Percentiles rank a stretch among this genome's conserved stretches.
These are phyloP conservation scores for Ophthalmolycus amberensis DNA, from an alignment of 2,113 vertebrate genomes.

Conservation along the genomic window DNA sequence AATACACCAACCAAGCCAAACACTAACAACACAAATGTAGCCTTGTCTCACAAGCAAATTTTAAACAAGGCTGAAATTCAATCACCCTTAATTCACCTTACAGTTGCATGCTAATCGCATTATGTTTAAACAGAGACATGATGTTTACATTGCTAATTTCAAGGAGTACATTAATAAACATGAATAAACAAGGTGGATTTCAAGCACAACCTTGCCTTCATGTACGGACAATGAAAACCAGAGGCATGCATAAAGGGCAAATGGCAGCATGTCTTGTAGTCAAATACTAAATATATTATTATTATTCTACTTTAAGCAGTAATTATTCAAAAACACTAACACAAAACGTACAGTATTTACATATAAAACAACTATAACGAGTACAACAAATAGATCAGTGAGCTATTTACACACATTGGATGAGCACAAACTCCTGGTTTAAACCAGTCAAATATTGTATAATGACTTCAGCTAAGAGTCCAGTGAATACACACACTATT, in stretches of 20 bases:
- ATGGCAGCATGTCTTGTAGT: not conserved
- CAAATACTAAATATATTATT: not conserved
- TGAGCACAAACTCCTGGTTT: not conserved
- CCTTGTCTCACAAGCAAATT: not conserved
- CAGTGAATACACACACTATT: not conserved
- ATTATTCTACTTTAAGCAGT: not conserved
- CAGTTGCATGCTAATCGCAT: not conserved
- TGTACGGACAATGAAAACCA: not conserved
- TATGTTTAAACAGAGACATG: not conserved
- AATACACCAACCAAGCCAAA: no score
- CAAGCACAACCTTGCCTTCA: not conserved
- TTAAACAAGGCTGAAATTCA: not conserved
- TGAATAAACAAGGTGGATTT: conserved; percentile 13
- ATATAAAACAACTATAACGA: not conserved
- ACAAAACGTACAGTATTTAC: not conserved
- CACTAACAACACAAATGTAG: no score
- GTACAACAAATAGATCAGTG: not conserved
- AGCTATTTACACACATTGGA: not conserved
- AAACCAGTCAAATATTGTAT: not conserved
- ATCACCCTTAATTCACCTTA: not conserved
- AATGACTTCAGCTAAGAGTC: not conserved
- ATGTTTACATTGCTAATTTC: conserved; percentile 9
- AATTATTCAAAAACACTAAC: not conserved
- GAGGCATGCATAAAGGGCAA: not conserved
- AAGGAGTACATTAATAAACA: conserved; percentile 1